Percentiles rank a stretch among this genome's conserved stretches.
Conservation (phyloP, 2,888 invertebrate genomes). For the Lampropteryx suffumata region DNA sequence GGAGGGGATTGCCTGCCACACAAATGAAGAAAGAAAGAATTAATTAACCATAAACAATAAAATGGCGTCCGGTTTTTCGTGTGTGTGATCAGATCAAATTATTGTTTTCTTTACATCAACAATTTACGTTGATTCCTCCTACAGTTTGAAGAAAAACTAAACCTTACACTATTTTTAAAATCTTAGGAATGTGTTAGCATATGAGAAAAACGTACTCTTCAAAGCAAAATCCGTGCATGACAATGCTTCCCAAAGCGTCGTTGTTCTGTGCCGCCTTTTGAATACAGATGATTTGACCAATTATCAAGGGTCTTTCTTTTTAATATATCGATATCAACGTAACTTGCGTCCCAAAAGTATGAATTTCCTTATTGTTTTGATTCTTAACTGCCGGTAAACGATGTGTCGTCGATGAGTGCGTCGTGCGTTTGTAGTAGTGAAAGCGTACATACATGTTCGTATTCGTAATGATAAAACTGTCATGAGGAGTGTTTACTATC, state of each 20-base stretch:
- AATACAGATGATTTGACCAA: slow-evolving; percentile 62
- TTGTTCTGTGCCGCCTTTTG: slow-evolving; percentile 74
- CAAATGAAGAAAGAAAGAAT: slow-evolving; percentile 40
- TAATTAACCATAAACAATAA: slow-evolving; percentile 76
- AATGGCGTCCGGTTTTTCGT: slow-evolving; percentile 82
- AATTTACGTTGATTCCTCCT: slow-evolving; percentile 44
- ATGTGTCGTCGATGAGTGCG: slow-evolving; percentile 69
- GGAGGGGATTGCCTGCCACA: slow-evolving; percentile 11
- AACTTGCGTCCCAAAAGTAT: slow-evolving; percentile 39
- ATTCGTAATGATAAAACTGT: slow-evolving; percentile 77
- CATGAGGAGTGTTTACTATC: slow-evolving; percentile 80
- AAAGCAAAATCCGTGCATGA: slow-evolving; percentile 64
- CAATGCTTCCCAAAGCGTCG: slow-evolving; percentile 72
- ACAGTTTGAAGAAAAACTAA: slow-evolving; percentile 34
- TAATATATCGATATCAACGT: slow-evolving; percentile 41
- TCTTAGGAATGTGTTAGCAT: slow-evolving; percentile 39
- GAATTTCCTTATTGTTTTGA: slow-evolving; percentile 43
- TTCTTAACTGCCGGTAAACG: slow-evolving; percentile 50
- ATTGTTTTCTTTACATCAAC: slow-evolving; percentile 69
- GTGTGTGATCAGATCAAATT: slow-evolving; percentile 77
- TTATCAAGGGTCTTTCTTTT: slow-evolving; percentile 48
- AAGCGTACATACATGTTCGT: slow-evolving; percentile 77
- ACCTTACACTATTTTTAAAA: slow-evolving; percentile 41
- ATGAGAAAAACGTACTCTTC: slow-evolving; percentile 37
- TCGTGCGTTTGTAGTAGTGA: slow-evolving; percentile 77